Evolutionary conservation across 2,113 vertebrate species (phyloP), one percentile per base, ranked within the genome.

Genomic region (Pseudorasbora parva): DNA sequence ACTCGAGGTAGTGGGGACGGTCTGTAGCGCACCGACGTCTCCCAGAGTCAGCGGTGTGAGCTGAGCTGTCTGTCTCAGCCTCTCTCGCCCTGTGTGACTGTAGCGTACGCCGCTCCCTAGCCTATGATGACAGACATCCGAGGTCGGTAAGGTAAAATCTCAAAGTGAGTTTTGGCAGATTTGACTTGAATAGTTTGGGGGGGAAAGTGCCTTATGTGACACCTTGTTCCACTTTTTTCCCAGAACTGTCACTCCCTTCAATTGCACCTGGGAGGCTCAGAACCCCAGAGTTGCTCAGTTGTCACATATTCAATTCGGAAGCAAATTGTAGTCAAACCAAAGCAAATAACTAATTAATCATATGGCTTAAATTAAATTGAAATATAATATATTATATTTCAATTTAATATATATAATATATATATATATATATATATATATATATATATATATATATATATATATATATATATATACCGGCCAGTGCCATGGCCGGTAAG

Each of bases 161-260:
- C 47, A 66, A 33, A 81, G 78, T 69, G 45, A 66, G 59, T 51
- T 80, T 33, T 3, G 62, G 25, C 27, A 69, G 62, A 81, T 69
- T 81, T 17, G 47, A 81, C 43, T 51, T 54, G 25, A 30, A 66
- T 25, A 49, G 59, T 47, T 45, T 45, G 30, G 37, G 37, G 23
- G 37, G 23, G 19, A 43, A 64, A 79, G 12, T 37, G 25, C 17
- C 49, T 54, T 8, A 33, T 75, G 23, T 78, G 78, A 51, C 47
- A 56, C 30, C 15, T 64, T 49, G n/a, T 54, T 69, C 60, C 60
- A 54, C 8, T 81, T 81, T 81, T 17, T 81, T 69, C n/a, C 14
- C n/a, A 30, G 37, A 62, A 45, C 25, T 4, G 6, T 54, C 27
- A 6, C 11, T 69, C 27, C 62, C 17, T 41, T 77, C 19, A 21